Evolutionary conservation across 2,113 vertebrate species (phyloP).

Genomic region (Sinocyclocheilus anophthalmus): DNA sequence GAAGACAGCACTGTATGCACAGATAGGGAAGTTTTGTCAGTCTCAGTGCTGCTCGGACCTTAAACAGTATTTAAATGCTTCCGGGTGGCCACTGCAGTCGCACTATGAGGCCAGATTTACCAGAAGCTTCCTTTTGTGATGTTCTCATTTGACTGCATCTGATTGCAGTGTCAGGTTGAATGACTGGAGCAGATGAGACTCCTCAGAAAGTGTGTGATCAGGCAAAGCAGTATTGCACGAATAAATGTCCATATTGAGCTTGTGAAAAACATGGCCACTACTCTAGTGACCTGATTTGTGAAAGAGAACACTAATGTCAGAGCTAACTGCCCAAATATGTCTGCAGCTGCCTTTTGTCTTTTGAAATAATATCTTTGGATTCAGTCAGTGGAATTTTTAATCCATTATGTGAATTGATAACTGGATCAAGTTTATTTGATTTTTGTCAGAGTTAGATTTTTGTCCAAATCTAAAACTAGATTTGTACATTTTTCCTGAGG

Average conservation of each 20-base stretch:
- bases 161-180: not conserved
- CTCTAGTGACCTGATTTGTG: not conserved
- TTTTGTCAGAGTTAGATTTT: not conserved
- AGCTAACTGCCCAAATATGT: not conserved
- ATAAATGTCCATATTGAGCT: not conserved
- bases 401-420: not conserved
- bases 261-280: not conserved
- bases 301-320: not conserved
- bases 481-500: not conserved
- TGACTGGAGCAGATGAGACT: not conserved
- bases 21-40: not conserved
- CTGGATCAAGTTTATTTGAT: not conserved
- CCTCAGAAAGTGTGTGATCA: not conserved
- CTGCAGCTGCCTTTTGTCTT: not conserved
- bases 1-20: constrained; percentile 22
- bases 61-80: constrained; percentile 12
- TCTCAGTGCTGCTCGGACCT: not conserved
- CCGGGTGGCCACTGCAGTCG: not conserved
- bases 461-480: not conserved
- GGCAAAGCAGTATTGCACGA: not conserved
- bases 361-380: not conserved
- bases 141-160: not conserved
- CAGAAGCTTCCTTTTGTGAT: constrained; percentile 1
- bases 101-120: not conserved
- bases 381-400: not conserved